Conservation (phyloP, 2,888 invertebrate species). For the Ametastegia equiseti region DNA sequence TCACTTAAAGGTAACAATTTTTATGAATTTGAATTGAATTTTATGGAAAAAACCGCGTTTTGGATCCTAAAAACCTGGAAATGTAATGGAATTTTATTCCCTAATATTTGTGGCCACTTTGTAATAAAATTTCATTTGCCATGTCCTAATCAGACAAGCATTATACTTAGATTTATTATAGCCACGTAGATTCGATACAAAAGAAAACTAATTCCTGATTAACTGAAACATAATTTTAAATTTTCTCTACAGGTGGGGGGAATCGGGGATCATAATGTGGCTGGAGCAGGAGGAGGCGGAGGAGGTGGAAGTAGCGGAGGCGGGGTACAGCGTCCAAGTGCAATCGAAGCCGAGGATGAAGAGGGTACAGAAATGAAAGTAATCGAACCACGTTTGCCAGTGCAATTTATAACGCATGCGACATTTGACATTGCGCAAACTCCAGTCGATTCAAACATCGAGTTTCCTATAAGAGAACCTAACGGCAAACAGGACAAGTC, state of each 20-base stretch:
- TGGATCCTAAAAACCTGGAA: too few relatives aligned
- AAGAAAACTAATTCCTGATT: too few relatives aligned
- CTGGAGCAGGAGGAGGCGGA: slow-evolving; percentile 64
- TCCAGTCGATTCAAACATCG: slow-evolving; percentile 70
- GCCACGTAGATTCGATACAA: too few relatives aligned
- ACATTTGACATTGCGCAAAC: slow-evolving; percentile 71
- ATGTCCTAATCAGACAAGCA: too few relatives aligned
- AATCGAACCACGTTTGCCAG: slow-evolving; percentile 70
- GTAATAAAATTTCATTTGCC: too few relatives aligned
- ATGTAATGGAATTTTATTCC: too few relatives aligned
- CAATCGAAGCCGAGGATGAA: slow-evolving; percentile 70
- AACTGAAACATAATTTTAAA: background rate
- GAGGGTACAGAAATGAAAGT: slow-evolving; percentile 75
- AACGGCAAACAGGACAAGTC: slow-evolving; percentile 68
- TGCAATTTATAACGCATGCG: slow-evolving; percentile 69
- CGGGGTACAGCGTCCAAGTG: slow-evolving; percentile 66
- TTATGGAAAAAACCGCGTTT: too few relatives aligned
- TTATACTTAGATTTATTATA: too few relatives aligned
- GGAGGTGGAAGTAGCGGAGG: too few relatives aligned
- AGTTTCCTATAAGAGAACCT: slow-evolving; percentile 71
- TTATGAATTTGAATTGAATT: too few relatives aligned
- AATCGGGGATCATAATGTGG: slow-evolving; percentile 67
- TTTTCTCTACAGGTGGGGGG: slow-evolving; percentile 62
- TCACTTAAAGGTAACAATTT: too few relatives aligned
- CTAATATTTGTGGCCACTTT: too few relatives aligned